Evolutionary conservation across 2,113 vertebrate genomes (phyloP).

Genomic region (Pardalotus punctatus): DNA sequence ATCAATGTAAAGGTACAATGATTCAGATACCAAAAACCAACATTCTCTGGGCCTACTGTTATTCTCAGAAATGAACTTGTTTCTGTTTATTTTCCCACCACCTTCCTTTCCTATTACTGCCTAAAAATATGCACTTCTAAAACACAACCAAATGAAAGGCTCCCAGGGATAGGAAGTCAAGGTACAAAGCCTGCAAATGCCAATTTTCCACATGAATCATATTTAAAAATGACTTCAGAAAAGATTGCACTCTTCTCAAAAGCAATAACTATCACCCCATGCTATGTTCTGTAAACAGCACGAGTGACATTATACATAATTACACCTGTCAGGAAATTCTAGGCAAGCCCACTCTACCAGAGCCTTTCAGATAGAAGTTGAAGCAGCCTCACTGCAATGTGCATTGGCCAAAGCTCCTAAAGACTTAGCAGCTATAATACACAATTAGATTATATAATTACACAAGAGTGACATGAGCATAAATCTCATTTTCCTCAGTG

Average conservation of each 20-base stretch:
- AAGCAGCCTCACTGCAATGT: neutral
- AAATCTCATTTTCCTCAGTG: neutral
- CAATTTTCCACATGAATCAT: slow-evolving; percentile 30
- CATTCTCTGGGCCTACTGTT: neutral
- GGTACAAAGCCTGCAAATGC: neutral
- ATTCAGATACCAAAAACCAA: neutral
- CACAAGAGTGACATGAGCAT: neutral
- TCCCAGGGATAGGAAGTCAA: neutral
- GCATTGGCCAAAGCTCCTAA: neutral
- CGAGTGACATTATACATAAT: neutral
- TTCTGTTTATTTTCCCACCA: neutral
- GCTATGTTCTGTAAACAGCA: slow-evolving; percentile 30
- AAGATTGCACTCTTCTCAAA: slow-evolving; percentile 15
- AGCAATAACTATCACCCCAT: slow-evolving; percentile 40
- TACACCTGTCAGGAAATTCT: neutral
- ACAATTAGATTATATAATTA: too few species aligned
- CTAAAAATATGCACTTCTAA: neutral
- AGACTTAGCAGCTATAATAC: too few species aligned
- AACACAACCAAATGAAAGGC: neutral
- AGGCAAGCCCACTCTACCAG: neutral
- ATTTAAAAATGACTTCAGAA: slow-evolving; percentile 15
- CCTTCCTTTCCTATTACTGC: neutral
- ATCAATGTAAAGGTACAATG: neutral
- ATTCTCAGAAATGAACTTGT: neutral
- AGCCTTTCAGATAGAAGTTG: neutral